phyloP scores from a whole-genome alignment of 2,113 vertebrate genomes.

The Miniopterus natalensis region DNA sequence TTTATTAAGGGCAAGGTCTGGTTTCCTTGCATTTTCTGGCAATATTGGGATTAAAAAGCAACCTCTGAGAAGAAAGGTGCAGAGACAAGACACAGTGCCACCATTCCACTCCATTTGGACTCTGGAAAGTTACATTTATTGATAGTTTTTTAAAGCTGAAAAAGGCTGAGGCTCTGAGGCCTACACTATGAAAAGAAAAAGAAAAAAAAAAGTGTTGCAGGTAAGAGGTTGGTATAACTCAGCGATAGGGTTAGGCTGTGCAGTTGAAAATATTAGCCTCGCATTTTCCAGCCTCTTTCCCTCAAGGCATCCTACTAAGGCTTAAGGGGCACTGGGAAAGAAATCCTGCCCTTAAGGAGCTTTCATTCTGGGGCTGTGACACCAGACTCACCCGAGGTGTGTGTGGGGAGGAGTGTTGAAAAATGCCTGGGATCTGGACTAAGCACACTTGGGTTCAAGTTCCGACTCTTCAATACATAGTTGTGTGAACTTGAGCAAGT shows the following conservation, averaged over 20 bases:
- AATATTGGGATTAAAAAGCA: slow-evolving; percentile 20
- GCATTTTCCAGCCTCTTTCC: not conserved
- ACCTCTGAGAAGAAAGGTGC: slow-evolving; percentile 10
- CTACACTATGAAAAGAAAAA: not conserved
- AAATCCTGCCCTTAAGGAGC: not conserved
- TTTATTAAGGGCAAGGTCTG: slow-evolving; percentile 39
- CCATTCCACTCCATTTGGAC: slow-evolving; percentile 3
- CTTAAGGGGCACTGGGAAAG: not conserved
- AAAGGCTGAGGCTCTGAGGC: slow-evolving; percentile 28
- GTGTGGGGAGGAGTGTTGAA: not conserved
- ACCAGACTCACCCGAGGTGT: not conserved
- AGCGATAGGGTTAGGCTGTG: not conserved
- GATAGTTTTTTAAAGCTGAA: slow-evolving; percentile 27
- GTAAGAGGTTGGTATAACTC: not conserved
- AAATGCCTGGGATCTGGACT: not conserved
- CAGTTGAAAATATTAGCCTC: slow-evolving; percentile 27
- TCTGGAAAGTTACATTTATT: slow-evolving; percentile 42
- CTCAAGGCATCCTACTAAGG: slow-evolving; percentile 15
- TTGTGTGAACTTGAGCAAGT: slow-evolving; percentile 49
- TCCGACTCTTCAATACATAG: slow-evolving; percentile 27
- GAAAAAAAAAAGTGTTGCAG: not conserved
- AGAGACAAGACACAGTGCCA: not conserved
- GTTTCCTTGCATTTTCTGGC: slow-evolving; percentile 20
- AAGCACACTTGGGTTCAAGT: slow-evolving; percentile 45
- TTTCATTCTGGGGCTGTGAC: slow-evolving; percentile 1